phyloP scores from a whole-genome alignment of 2,797 vertebrate genomes.

The Scomberomorus guttatus region DNA sequence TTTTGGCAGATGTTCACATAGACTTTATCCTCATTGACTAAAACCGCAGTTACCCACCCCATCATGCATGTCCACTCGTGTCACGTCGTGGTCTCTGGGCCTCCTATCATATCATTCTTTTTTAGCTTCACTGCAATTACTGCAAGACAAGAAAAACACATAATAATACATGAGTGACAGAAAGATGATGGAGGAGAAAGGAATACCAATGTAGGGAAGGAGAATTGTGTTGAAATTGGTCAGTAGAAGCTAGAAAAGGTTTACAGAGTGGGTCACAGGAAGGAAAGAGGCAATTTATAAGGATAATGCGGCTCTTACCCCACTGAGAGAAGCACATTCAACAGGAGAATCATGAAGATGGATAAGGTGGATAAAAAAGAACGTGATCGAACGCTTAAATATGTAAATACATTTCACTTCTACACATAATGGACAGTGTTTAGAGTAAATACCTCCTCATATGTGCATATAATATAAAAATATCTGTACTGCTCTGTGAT shows the following conservation, averaged over 20 bases:
- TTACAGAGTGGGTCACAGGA: neutral
- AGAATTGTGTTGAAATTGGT: no score
- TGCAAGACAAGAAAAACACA: neutral
- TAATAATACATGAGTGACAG: neutral
- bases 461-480: no score
- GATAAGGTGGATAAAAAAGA: neutral
- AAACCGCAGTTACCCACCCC: conserved; percentile 31
- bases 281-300: neutral
- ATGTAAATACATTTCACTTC: neutral
- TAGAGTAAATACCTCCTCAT: neutral
- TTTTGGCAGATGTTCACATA: conserved; percentile 69
- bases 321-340: neutral
- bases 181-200: neutral
- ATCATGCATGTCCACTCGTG: conserved; percentile 22
- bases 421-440: no score
- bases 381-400: neutral
- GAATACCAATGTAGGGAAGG: neutral
- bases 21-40: conserved; percentile 53
- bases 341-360: neutral
- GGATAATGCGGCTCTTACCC: neutral
- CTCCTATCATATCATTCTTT: conserved; percentile 10
- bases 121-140: neutral
- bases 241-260: no score
- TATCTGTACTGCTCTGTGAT: no score
- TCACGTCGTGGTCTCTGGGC: neutral